These are phyloP conservation scores for Petrolisthes cinctipes DNA, from an alignment of 2,888 invertebrate genomes.

Conservation along the genomic window DNA sequence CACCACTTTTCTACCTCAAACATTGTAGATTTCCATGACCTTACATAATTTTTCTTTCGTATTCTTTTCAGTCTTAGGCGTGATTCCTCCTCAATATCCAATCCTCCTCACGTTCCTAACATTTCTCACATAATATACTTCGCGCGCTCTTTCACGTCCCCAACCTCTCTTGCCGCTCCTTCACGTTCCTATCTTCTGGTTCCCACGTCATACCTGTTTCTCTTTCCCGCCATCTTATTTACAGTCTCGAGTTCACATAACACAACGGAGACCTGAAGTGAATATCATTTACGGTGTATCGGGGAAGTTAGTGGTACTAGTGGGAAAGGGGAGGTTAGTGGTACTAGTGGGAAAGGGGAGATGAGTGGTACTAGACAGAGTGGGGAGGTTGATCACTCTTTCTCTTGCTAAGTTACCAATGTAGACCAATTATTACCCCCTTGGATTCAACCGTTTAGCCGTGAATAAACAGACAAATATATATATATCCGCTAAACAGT, in stretches of 20 bases:
- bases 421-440: no score
- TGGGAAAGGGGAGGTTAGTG: neutral
- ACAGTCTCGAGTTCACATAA: neutral
- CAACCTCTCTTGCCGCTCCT: neutral
- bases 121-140: no score
- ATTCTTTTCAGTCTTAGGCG: no score
- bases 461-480: no score
- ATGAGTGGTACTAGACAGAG: neutral
- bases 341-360: neutral
- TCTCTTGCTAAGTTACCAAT: neutral
- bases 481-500: no score
- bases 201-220: neutral
- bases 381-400: neutral
- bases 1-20: neutral
- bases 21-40: no score
- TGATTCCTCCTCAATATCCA: no score
- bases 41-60: no score
- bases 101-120: no score
- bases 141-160: neutral
- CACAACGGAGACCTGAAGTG: neutral
- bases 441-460: no score
- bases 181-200: neutral
- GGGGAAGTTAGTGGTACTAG: no score
- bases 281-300: no score
- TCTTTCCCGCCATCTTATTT: neutral